Conservation (phyloP, 1,140 invertebrate species). For the Zaprionus ornatus region DNA sequence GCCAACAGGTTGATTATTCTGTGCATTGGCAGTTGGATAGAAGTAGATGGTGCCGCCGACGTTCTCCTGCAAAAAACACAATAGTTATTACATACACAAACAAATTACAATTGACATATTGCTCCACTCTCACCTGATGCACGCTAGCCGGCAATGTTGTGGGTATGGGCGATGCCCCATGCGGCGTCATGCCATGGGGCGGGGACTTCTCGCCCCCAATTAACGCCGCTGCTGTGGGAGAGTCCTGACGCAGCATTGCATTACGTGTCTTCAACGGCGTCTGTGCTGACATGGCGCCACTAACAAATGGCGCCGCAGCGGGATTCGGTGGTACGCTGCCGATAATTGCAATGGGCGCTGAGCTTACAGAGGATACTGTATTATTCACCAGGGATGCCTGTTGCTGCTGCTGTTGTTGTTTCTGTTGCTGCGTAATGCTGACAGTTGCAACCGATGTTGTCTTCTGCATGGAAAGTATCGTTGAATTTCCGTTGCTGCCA, state of each 20-base stretch:
- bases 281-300: constrained; percentile 61
- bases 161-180: constrained; percentile 77
- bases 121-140: constrained; percentile 83
- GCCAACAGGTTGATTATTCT: constrained; percentile 72
- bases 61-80: constrained; percentile 88
- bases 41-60: constrained; percentile 97
- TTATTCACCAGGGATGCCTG: constrained; percentile 46
- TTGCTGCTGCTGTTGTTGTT: constrained; percentile 44
- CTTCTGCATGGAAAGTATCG: constrained; percentile 76
- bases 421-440: constrained; percentile 60
- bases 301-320: constrained; percentile 64
- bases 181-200: constrained; percentile 78
- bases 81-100: constrained; percentile 43
- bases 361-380: constrained; percentile 31
- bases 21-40: constrained; percentile 87
- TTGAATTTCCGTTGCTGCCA: constrained; percentile 64
- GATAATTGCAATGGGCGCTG: constrained; percentile 70
- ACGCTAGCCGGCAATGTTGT: constrained; percentile 84
- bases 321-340: constrained; percentile 67
- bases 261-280: constrained; percentile 73
- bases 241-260: constrained; percentile 73
- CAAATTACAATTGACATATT: not conserved
- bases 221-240: constrained; percentile 64
- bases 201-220: constrained; percentile 76
- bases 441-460: constrained; percentile 61